phyloP scores from a whole-genome alignment of 2,888 invertebrate genomes.

The Gari tellinella region DNA sequence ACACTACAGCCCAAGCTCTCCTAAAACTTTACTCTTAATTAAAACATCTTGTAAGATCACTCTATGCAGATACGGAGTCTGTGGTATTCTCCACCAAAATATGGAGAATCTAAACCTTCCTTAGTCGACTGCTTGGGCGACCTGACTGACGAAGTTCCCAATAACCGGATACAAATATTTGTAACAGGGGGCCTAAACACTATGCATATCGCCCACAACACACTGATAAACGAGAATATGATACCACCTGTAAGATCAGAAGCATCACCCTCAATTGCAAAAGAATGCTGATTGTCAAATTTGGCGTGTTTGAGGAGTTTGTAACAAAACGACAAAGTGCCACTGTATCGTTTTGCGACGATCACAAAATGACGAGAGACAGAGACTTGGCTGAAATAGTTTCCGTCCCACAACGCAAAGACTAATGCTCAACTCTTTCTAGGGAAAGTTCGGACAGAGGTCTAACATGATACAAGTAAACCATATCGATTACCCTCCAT shows the following conservation, averaged over 20 bases:
- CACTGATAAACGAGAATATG: too few relatives aligned
- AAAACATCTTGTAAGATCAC: neutral
- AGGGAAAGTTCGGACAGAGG: too few relatives aligned
- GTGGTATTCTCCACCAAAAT: conserved; percentile 28
- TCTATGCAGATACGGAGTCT: conserved; percentile 25
- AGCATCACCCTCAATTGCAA: conserved; percentile 63
- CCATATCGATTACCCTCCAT: too few relatives aligned
- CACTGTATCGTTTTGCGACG: conserved; percentile 5
- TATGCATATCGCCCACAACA: too few relatives aligned
- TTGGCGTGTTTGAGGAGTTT: conserved; percentile 48
- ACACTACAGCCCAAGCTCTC: conserved; percentile 4
- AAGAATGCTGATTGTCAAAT: conserved; percentile 52
- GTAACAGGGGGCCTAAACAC: conserved; percentile 82
- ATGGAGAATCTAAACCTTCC: conserved; percentile 53
- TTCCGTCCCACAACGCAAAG: neutral
- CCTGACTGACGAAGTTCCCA: conserved; percentile 79
- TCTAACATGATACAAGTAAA: too few relatives aligned
- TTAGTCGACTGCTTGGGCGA: conserved; percentile 79
- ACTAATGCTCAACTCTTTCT: neutral
- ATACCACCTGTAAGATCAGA: conserved; percentile 23
- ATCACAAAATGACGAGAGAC: conserved; percentile 8
- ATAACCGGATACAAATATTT: conserved; percentile 59
- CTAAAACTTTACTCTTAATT: conserved; percentile 1
- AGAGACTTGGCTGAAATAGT: neutral
- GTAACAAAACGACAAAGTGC: conserved; percentile 9